Percentiles rank a stretch among this genome's conserved stretches.
phyloP scores from a whole-genome alignment of 2,888 invertebrate genomes.

The Celastrina argiolus region DNA sequence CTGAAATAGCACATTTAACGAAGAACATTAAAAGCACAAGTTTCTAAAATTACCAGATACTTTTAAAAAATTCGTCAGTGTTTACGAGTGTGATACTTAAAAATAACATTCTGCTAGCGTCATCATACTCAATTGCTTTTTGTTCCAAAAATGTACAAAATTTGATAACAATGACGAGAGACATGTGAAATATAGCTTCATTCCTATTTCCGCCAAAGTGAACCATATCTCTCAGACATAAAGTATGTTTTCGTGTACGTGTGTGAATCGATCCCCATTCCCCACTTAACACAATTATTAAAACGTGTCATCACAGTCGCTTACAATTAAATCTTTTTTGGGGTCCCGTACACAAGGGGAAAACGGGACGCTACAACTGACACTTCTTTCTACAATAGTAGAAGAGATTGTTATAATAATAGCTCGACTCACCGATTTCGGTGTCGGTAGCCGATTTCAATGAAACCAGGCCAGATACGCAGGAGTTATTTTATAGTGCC shows the following conservation, averaged over 20 bases:
- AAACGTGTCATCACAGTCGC: slow-evolving; percentile 16
- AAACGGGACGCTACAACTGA: no score
- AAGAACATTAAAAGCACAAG: no score
- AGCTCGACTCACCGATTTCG: no score
- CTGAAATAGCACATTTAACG: no score
- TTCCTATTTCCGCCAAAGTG: neutral
- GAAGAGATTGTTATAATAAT: no score
- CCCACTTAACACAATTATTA: slow-evolving; percentile 19
- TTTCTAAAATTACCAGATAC: no score
- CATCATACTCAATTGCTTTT: neutral
- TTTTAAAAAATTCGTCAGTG: neutral
- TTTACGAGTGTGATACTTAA: neutral
- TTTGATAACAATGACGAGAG: slow-evolving; percentile 1
- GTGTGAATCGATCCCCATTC: neutral
- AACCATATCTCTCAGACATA: neutral
- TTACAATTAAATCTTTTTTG: neutral
- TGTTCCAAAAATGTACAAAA: neutral
- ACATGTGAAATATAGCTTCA: neutral
- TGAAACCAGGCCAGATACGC: no score
- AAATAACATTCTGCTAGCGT: neutral
- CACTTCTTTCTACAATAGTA: no score
- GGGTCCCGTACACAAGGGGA: no score
- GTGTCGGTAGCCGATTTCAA: no score
- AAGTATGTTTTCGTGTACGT: neutral
- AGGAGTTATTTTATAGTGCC: no score